Conservation (phyloP, 2,888 invertebrate species). For the Calameuta pallipes region DNA sequence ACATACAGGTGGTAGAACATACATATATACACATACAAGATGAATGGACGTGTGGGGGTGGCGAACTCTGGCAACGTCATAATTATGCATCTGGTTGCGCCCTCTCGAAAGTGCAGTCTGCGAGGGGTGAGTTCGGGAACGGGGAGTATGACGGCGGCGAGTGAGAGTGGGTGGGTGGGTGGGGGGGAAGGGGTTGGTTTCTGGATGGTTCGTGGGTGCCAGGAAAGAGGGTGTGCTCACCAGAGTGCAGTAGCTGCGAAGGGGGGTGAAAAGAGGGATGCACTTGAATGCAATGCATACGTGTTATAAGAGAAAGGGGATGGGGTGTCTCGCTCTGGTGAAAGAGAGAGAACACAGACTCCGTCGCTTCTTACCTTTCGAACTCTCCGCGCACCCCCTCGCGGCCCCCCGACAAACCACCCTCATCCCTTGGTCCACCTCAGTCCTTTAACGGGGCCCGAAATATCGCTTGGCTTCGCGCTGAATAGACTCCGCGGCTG, state of each 20-base stretch:
- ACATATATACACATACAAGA: too few relatives aligned
- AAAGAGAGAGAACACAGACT: neutral
- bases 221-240: neutral
- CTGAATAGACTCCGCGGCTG: constrained; percentile 16
- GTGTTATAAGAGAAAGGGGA: neutral
- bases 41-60: neutral
- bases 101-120: neutral
- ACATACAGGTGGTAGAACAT: too few relatives aligned
- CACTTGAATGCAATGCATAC: neutral
- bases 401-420: neutral
- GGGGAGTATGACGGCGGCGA: too few relatives aligned
- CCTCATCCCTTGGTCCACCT: neutral
- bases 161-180: too few relatives aligned
- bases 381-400: neutral
- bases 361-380: neutral
- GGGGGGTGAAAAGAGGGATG: neutral
- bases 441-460: neutral
- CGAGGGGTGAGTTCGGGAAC: neutral
- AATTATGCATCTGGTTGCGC: neutral
- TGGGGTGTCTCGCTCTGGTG: neutral
- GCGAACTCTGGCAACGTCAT: neutral
- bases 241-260: neutral
- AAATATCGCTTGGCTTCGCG: constrained; percentile 14
- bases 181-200: neutral
- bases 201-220: neutral